Percentiles rank a stretch among this genome's conserved stretches.
These are phyloP conservation scores for Aleiodes alternator DNA, from an alignment of 2,888 invertebrate genomes.

Conservation along the genomic window DNA sequence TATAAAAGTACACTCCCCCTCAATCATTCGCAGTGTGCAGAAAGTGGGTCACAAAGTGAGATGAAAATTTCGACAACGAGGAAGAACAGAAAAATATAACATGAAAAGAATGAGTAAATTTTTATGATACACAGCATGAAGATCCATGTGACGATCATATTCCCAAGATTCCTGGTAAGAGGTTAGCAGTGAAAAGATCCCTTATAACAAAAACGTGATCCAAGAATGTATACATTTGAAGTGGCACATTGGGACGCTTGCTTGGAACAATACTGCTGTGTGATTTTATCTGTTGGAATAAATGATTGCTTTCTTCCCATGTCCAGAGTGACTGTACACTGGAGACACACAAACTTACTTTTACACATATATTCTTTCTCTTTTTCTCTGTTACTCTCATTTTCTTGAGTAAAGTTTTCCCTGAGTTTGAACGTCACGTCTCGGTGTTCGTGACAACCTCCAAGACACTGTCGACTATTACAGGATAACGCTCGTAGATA, in stretches of 20 bases:
- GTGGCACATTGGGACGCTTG: constrained; percentile 23
- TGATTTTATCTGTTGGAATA: constrained; percentile 44
- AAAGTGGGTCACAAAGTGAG: neutral
- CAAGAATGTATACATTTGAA: constrained; percentile 18
- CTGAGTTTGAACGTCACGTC: constrained; percentile 22
- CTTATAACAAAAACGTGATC: constrained; percentile 1
- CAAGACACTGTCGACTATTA: constrained; percentile 27
- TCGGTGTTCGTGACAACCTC: constrained; percentile 14
- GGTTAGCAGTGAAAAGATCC: constrained; percentile 32
- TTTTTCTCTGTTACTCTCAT: neutral
- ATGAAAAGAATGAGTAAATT: constrained; percentile 32
- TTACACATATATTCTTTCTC: neutral
- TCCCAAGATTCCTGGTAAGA: constrained; percentile 14
- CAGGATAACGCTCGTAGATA: constrained; percentile 9
- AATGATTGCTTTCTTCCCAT: constrained; percentile 40
- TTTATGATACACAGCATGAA: constrained; percentile 6
- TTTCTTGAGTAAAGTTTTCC: constrained; percentile 11
- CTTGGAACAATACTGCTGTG: constrained; percentile 1
- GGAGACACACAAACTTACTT: neutral
- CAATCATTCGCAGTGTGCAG: too few species aligned
- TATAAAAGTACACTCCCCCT: constrained; percentile 33
- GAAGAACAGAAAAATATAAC: constrained; percentile 31
- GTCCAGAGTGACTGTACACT: constrained; percentile 13
- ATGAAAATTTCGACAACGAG: constrained; percentile 39
- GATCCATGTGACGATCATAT: constrained; percentile 41